A percentile compares a stretch with the other conserved stretches of the same genome.
Evolutionary conservation across 2,797 vertebrate genomes (phyloP).

Genomic region (Peromyscus nudipes): DNA sequence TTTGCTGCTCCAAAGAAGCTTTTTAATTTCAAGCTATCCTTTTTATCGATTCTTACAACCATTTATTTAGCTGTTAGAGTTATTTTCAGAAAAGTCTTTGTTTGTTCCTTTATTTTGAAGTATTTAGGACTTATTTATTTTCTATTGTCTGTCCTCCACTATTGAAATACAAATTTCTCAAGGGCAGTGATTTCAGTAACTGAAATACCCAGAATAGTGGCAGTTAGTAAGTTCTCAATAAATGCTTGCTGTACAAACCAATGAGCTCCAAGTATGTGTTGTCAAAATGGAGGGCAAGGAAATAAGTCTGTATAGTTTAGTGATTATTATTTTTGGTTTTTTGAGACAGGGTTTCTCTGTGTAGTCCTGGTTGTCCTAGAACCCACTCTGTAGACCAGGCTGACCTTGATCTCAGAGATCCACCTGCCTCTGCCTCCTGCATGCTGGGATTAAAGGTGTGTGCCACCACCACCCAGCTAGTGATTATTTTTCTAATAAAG

Average conservation of each 20-base stretch:
- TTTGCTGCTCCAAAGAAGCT: background rate
- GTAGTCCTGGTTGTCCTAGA: background rate
- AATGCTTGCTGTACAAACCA: slow-evolving; percentile 6
- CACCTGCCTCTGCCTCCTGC: background rate
- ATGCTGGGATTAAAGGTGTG: background rate
- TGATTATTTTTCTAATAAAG: slow-evolving; percentile 61
- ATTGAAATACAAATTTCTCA: slow-evolving; percentile 21
- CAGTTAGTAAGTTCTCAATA: slow-evolving; percentile 14
- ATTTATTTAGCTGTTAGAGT: background rate
- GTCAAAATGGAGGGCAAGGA: slow-evolving; percentile 50
- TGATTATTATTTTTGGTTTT: background rate
- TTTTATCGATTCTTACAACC: background rate
- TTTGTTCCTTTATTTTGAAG: background rate
- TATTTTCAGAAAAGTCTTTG: background rate
- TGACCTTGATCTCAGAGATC: background rate
- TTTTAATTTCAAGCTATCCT: background rate
- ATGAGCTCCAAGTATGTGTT: slow-evolving; percentile 12
- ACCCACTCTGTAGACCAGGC: background rate
- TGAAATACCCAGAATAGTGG: slow-evolving; percentile 4
- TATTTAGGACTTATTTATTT: background rate
- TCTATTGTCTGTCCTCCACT: slow-evolving; percentile 23
- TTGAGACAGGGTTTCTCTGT: background rate
- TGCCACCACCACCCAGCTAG: background rate
- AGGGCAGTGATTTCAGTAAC: slow-evolving; percentile 49
- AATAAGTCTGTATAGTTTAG: slow-evolving; percentile 10